Conservation (phyloP, 2,797 vertebrate species). For the Lindbergichthys nudifrons region DNA sequence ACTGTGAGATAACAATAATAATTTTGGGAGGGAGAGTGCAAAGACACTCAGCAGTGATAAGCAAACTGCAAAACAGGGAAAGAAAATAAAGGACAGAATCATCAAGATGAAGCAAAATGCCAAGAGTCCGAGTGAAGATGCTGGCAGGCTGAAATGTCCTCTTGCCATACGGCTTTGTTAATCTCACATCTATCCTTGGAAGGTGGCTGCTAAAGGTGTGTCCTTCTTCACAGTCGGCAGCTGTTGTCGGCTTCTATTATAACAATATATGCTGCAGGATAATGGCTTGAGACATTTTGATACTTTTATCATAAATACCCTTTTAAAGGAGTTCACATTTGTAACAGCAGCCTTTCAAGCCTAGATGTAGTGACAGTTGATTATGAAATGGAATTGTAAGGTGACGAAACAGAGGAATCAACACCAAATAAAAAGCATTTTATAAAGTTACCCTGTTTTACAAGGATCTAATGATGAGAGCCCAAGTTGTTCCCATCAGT, state of each 20-base stretch:
- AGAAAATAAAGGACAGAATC: constrained; percentile 33
- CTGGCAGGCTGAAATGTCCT: constrained; percentile 29
- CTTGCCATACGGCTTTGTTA: constrained; percentile 10
- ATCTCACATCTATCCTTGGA: constrained; percentile 35
- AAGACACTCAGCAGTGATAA: constrained; percentile 27
- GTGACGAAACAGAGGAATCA: constrained; percentile 42
- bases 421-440: constrained; percentile 27
- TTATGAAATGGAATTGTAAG: constrained; percentile 33
- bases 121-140: constrained; percentile 23
- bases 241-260: constrained; percentile 21
- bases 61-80: constrained; percentile 29
- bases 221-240: neutral
- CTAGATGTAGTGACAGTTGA: constrained; percentile 1
- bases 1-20: constrained; percentile 51
- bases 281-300: constrained; percentile 10
- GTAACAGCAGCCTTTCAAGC: constrained; percentile 20
- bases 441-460: constrained; percentile 38
- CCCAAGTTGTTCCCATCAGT: constrained; percentile 41
- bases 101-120: constrained; percentile 45
- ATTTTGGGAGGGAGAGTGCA: constrained; percentile 29
- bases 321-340: constrained; percentile 8
- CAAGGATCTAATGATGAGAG: constrained; percentile 40
- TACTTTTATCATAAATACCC: constrained; percentile 10
- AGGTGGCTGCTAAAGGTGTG: constrained; percentile 28
- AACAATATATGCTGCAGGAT: neutral